Conservation (phyloP, 2,113 vertebrate species). For the Passer montanus region DNA sequence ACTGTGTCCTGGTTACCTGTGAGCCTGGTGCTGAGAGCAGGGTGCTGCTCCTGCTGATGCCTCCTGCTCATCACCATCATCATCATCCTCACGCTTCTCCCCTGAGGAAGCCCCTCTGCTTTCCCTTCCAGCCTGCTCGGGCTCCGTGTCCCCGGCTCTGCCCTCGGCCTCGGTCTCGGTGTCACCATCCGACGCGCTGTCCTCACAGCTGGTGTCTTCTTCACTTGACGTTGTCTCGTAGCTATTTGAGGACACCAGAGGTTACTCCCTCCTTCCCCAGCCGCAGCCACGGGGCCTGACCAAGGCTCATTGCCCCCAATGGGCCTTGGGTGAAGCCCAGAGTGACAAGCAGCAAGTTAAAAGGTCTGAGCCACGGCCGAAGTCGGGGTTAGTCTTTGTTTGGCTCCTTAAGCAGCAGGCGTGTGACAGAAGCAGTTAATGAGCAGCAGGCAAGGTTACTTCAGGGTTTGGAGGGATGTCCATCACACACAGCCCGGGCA, state of each 20-base stretch:
- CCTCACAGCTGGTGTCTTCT: constrained; percentile 91
- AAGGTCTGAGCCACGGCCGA: not conserved
- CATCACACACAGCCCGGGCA: not conserved
- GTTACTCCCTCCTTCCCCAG: constrained; percentile 25
- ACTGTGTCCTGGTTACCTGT: constrained; percentile 51
- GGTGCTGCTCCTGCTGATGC: not conserved
- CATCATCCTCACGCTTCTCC: not conserved
- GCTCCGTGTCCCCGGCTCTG: not conserved
- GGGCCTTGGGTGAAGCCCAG: constrained; percentile 1
- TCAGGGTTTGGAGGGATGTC: not conserved
- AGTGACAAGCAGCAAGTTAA: not conserved
- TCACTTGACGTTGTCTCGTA: constrained; percentile 97
- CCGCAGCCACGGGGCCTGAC: not conserved
- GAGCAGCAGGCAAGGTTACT: constrained; percentile 39
- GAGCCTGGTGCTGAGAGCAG: not conserved
- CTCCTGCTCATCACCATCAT: not conserved
- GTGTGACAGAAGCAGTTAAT: not conserved
- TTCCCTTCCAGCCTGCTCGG: not conserved
- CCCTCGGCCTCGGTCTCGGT: constrained; percentile 63
- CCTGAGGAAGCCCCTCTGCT: not conserved
- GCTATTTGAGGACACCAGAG: constrained; percentile 74
- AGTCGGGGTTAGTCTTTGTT: constrained; percentile 1
- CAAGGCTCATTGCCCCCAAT: constrained; percentile 42
- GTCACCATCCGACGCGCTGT: constrained; percentile 69
- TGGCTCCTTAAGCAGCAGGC: not conserved